Evolutionary conservation across 1,140 invertebrate genomes (phyloP).

Genomic region (Zaprionus capensis): DNA sequence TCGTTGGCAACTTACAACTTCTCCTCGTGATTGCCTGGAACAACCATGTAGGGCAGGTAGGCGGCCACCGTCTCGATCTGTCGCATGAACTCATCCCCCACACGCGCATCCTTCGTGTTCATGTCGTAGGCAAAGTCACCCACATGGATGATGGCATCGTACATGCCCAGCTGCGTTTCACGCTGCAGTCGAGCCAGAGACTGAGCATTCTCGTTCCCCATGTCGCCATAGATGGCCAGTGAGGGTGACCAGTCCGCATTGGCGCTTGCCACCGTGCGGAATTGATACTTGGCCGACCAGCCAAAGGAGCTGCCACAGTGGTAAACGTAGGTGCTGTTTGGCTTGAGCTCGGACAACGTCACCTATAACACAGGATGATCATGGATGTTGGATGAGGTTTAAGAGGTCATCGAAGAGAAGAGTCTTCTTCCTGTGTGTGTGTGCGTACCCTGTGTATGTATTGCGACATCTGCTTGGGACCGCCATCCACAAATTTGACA

Average conservation of each 20-base stretch:
- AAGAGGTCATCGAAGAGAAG: background rate
- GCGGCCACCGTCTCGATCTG: conserved; percentile 95
- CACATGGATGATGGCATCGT: conserved; percentile 96
- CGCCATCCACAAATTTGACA: conserved; percentile 92
- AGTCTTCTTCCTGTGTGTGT: background rate
- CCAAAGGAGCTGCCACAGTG: conserved; percentile 92
- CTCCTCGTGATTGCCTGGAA: conserved; percentile 96
- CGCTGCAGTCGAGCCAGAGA: conserved; percentile 92
- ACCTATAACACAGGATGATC: conserved; percentile 82
- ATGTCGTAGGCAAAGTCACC: conserved; percentile 99
- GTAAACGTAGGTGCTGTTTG: conserved; percentile 90
- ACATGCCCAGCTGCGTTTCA: conserved; percentile 91
- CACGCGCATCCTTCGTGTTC: conserved; percentile 90
- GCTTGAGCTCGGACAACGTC: conserved; percentile 86
- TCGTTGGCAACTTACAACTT: conserved; percentile 88
- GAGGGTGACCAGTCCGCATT: conserved; percentile 90
- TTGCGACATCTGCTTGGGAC: conserved; percentile 87
- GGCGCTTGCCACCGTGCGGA: conserved; percentile 87
- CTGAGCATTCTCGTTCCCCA: conserved; percentile 95
- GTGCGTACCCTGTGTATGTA: conserved; percentile 92
- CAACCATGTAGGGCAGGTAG: conserved; percentile 96
- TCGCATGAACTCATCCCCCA: conserved; percentile 96
- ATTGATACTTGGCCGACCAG: conserved; percentile 92
- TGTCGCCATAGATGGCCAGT: conserved; percentile 95
- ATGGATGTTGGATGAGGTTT: background rate